Evolutionary conservation across 2,888 invertebrate species (phyloP).

Genomic region (Elysia crispata): DNA sequence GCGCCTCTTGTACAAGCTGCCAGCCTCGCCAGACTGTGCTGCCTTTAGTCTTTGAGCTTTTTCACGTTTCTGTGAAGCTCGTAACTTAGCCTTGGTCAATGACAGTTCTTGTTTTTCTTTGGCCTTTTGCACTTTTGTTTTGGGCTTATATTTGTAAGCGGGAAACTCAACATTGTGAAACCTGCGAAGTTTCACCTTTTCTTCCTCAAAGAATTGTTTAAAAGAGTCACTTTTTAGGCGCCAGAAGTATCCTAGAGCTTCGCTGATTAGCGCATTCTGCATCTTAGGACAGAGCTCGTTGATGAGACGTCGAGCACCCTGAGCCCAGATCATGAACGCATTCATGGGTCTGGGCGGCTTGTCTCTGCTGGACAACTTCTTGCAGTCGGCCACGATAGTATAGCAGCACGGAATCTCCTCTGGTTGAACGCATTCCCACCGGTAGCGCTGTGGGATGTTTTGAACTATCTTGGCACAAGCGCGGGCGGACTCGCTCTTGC

Average conservation of each 20-base stretch:
- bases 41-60: not conserved
- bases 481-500: conserved; percentile 29
- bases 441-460: conserved; percentile 44
- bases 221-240: conserved; percentile 38
- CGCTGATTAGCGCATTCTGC: conserved; percentile 48
- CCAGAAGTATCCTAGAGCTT: conserved; percentile 42
- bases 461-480: conserved; percentile 48
- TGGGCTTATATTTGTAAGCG: conserved; percentile 45
- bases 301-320: conserved; percentile 44
- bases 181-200: conserved; percentile 39
- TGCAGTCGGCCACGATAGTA: conserved; percentile 47
- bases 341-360: conserved; percentile 49
- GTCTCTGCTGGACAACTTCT: conserved; percentile 36
- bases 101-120: conserved; percentile 43
- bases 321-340: conserved; percentile 49
- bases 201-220: conserved; percentile 41
- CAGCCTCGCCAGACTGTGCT: not conserved
- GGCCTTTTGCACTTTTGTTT: conserved; percentile 47
- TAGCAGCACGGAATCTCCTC: conserved; percentile 47
- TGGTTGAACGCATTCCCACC: conserved; percentile 45
- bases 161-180: conserved; percentile 46
- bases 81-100: conserved; percentile 34
- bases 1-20: not conserved
- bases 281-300: conserved; percentile 47
- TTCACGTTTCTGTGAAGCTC: conserved; percentile 30